Conservation (phyloP, 2,113 vertebrate species). For the Athene noctua region DNA sequence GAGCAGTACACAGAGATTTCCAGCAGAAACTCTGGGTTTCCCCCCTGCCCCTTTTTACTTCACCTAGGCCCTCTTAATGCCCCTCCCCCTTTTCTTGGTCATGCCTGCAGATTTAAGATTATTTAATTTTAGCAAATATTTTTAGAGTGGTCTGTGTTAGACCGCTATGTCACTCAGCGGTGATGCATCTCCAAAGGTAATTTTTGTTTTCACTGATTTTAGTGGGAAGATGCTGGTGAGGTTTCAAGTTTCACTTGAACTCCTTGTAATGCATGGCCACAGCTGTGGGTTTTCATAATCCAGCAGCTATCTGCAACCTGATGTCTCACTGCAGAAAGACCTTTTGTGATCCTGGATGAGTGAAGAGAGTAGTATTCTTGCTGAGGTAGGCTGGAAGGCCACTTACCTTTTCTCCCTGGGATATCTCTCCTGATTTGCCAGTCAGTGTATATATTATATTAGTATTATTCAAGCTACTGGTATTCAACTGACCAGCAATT, state of each 20-base stretch:
- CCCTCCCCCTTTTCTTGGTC: neutral
- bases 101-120: neutral
- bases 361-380: neutral
- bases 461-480: conserved; percentile 72
- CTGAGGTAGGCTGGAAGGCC: neutral
- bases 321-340: neutral
- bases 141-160: neutral
- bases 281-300: neutral
- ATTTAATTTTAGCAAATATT: neutral
- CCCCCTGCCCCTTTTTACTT: neutral
- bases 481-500: conserved; percentile 80
- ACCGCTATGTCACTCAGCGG: rapidly evolving
- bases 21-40: neutral
- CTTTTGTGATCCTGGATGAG: neutral
- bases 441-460: conserved; percentile 84
- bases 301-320: neutral
- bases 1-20: neutral
- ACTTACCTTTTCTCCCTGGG: conserved; percentile 74
- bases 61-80: neutral
- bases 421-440: conserved; percentile 79
- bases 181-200: neutral
- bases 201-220: neutral
- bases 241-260: neutral
- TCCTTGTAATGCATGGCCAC: too few relatives aligned
- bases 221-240: neutral